phyloP scores from a whole-genome alignment of 1,140 invertebrate genomes.

The Microplitis demolitor region DNA sequence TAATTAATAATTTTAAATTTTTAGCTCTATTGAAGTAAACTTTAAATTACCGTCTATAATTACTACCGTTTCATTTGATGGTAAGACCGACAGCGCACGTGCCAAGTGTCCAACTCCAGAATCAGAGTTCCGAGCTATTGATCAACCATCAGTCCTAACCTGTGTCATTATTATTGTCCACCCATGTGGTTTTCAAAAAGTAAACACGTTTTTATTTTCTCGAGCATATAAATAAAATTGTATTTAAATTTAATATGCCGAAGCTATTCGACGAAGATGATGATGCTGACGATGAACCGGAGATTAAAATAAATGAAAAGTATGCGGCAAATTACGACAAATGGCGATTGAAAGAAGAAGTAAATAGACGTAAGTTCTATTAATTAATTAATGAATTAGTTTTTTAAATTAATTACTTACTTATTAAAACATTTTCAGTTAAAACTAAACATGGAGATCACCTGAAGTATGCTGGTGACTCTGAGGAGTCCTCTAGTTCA shows the following conservation, averaged over 20 bases:
- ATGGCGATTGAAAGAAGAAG: constrained; percentile 83
- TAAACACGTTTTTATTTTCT: no score
- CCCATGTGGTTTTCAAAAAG: no score
- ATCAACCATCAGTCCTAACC: no score
- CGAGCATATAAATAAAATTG: no score
- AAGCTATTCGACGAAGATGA: constrained; percentile 56
- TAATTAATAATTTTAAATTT: no score
- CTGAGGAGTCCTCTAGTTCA: constrained; percentile 57
- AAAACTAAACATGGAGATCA: constrained; percentile 76
- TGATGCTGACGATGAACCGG: constrained; percentile 57
- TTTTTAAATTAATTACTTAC: constrained; percentile 20
- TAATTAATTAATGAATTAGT: constrained; percentile 26
- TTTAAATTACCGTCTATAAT: no score
- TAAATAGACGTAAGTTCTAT: constrained; percentile 76
- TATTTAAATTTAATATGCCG: constrained; percentile 33
- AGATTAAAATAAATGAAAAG: constrained; percentile 74
- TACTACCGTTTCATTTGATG: no score
- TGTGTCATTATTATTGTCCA: no score
- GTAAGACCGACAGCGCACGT: no score
- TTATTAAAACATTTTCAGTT: constrained; percentile 61
- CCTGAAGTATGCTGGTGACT: constrained; percentile 36
- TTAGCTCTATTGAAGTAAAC: no score
- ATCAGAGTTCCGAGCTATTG: no score
- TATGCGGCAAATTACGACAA: constrained; percentile 83
- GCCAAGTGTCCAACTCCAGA: no score